Base-by-base conservation (phyloP, 2,888 invertebrate species). In the Tenthredo notha region DNA sequence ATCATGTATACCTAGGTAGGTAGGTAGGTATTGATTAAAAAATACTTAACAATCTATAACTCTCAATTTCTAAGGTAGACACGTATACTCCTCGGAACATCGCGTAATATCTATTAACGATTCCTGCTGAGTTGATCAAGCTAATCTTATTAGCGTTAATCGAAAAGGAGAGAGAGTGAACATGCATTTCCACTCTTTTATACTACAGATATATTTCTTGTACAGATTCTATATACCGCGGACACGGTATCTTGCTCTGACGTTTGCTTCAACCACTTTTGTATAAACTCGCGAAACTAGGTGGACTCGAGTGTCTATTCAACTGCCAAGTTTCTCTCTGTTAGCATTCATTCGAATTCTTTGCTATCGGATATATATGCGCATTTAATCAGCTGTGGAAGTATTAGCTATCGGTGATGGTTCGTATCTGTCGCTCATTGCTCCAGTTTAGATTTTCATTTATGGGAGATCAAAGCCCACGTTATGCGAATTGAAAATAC, bases 251-350 rank as follows among this genome's bases (percentile, higher is more conserved):
- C 67, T 33, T 33, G 25, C 33, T 33, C 9, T 6, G 29, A 67
- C 18, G 33, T 33, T 33, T 67, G 33, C 33, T 67, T 67, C 2
- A 67, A 3, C 67, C 33, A 33, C 67, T 25, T 67, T 33, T 33
- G 33, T 67, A 33, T 29, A 5, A 67, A 25, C 33, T 67, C 18
- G 33, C 67, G 67, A 33, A 67, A 33, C 33, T 33, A 67, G 67
- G 18, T 33, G 18, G 67, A 18, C 33, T 67, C 67, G 67, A 67
- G 67, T 67, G 67, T 67, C 67, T 67, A 67, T 67, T 67, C 67
- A 67, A 18, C 33, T 33, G 67, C 15, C 18, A 33, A 25, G 33
- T 67, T 67, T 25, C 6, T 4, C 12, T 67, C 15, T 33, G 6
- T 15, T 33, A 67, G 67, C 33, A 67, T 67, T 67, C 10, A 33